Percentiles rank a stretch among this genome's conserved stretches.
Conservation (phyloP, 2,797 vertebrate genomes). For the Sebastes cheni region DNA sequence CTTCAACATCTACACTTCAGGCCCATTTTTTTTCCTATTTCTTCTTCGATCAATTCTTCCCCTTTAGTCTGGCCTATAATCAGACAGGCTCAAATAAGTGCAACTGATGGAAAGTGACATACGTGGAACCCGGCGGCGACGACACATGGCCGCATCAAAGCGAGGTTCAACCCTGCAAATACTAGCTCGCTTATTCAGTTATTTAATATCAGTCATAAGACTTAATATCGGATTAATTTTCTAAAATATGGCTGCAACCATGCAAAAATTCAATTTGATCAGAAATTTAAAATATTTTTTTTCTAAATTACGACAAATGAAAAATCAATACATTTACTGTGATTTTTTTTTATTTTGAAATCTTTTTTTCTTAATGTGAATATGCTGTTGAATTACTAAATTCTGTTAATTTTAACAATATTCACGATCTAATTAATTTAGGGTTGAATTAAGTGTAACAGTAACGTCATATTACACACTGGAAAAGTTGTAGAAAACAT, state of each 20-base stretch:
- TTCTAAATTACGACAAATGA: neutral
- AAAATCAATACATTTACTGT: neutral
- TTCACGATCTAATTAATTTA: neutral
- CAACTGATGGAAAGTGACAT: constrained; percentile 81
- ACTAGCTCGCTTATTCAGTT: neutral
- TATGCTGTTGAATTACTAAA: neutral
- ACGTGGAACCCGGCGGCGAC: constrained; percentile 19
- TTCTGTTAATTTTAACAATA: neutral
- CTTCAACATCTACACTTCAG: constrained; percentile 39
- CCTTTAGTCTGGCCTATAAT: constrained; percentile 25
- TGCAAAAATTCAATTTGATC: fast-evolving
- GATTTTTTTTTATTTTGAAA: neutral
- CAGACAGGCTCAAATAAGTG: constrained; percentile 71
- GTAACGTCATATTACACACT: neutral
- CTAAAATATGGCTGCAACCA: neutral
- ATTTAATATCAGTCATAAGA: constrained; percentile 6
- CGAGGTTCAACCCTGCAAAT: neutral
- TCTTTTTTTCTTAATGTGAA: neutral
- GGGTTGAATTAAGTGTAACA: neutral
- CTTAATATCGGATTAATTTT: neutral
- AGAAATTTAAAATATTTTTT: neutral
- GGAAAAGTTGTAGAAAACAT: neutral
- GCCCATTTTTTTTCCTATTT: neutral
- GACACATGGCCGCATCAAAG: constrained; percentile 22
- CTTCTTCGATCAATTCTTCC: constrained; percentile 33